Conservation (phyloP, 1,140 invertebrate genomes). For the Papilio glaucus region DNA sequence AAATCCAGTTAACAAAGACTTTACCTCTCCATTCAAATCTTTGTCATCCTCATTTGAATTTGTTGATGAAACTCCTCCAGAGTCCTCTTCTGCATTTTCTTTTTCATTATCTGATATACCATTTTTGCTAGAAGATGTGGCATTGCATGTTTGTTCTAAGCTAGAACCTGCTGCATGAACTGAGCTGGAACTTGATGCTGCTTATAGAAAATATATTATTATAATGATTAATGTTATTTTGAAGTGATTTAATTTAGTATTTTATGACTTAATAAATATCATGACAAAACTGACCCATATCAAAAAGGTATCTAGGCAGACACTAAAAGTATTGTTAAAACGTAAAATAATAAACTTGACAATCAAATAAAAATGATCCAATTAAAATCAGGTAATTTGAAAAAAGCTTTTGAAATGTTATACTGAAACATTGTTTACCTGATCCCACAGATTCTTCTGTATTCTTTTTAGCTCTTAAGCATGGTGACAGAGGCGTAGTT, state of each 20-base stretch:
- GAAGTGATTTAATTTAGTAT: too few relatives aligned
- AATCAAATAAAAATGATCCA: too few relatives aligned
- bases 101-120: constrained; percentile 47
- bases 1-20: neutral
- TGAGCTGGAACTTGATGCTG: constrained; percentile 67
- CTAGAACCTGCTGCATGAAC: constrained; percentile 67
- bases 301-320: too few relatives aligned
- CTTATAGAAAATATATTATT: constrained; percentile 1
- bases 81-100: constrained; percentile 65
- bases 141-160: constrained; percentile 56
- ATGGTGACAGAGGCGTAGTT: constrained; percentile 74
- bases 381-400: too few relatives aligned
- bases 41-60: constrained; percentile 75
- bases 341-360: too few relatives aligned
- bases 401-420: too few relatives aligned
- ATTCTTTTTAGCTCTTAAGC: constrained; percentile 74
- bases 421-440: constrained; percentile 49
- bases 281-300: too few relatives aligned
- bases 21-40: constrained; percentile 75
- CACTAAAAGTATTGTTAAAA: too few relatives aligned
- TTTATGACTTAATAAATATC: too few relatives aligned
- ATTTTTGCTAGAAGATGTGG: constrained; percentile 71
- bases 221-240: too few relatives aligned
- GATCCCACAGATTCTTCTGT: constrained; percentile 64
- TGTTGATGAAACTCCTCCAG: constrained; percentile 77